A percentile compares a stretch with the other conserved stretches of the same genome.
These are phyloP conservation scores for Laticauda laticaudata DNA, from an alignment of 2,113 vertebrate species.

Conservation along the genomic window DNA sequence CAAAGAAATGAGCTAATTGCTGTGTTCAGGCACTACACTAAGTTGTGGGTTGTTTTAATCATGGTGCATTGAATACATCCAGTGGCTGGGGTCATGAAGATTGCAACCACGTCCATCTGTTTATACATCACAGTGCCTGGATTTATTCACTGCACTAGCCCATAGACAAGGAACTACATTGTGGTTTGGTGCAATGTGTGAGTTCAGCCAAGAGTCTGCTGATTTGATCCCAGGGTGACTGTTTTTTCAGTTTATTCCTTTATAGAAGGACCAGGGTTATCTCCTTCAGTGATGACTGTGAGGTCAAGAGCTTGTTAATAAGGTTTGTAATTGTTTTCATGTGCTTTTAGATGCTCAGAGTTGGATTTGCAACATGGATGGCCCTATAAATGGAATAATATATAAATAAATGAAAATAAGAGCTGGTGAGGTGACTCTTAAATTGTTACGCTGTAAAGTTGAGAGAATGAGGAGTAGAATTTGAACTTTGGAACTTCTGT, in stretches of 20 bases:
- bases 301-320: not conserved
- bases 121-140: not conserved
- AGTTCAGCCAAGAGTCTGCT: not conserved
- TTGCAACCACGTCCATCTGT: not conserved
- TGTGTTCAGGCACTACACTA: not conserved
- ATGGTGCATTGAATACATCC: not conserved
- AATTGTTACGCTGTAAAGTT: not conserved
- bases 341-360: not conserved
- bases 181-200: not conserved
- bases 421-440: not conserved
- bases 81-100: not conserved
- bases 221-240: not conserved
- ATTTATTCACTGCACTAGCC: not conserved
- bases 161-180: not conserved
- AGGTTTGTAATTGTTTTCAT: not conserved
- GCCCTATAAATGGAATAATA: not conserved
- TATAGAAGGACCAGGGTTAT: not conserved
- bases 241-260: not conserved
- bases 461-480: not conserved
- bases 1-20: not conserved
- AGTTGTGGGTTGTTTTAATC: not conserved
- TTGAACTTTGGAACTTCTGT: not conserved
- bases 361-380: not conserved
- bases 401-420: not conserved
- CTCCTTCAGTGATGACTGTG: not conserved